These are phyloP conservation scores for Azemiops feae DNA, from an alignment of 2,113 vertebrate species.

Conservation along the genomic window DNA sequence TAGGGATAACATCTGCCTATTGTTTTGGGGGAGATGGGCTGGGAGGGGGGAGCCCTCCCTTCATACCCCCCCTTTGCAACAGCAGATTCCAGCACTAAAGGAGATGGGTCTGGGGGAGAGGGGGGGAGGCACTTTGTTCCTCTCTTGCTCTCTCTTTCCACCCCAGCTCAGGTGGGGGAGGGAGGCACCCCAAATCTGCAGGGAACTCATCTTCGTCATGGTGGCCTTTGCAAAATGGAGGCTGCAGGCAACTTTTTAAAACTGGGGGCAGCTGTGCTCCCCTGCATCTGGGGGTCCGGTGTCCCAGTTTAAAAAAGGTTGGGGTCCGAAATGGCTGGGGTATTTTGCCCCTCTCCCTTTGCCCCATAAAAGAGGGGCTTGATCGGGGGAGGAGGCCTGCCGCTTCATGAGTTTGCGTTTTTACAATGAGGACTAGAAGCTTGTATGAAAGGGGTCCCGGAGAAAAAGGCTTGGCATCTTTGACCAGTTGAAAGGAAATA, in stretches of 20 bases:
- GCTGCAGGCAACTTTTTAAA: neutral
- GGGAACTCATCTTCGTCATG: neutral
- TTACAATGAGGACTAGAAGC: neutral
- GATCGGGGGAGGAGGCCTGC: neutral
- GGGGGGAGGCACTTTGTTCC: neutral
- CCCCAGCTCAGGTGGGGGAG: neutral
- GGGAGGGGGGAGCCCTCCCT: neutral
- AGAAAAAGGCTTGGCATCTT: neutral
- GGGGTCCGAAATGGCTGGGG: neutral
- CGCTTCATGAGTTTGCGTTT: neutral
- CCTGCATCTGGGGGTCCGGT: neutral
- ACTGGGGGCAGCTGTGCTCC: neutral
- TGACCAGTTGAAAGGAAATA: neutral
- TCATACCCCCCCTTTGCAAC: neutral
- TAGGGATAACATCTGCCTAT: slow-evolving; percentile 58
- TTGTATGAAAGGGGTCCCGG: neutral
- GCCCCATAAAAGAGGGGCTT: neutral
- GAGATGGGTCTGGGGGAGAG: neutral
- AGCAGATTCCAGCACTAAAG: slow-evolving; percentile 25
- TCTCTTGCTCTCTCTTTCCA: neutral
- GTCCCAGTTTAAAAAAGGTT: neutral
- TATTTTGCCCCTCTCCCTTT: neutral
- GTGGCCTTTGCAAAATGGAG: neutral
- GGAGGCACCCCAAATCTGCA: neutral
- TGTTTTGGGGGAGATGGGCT: slow-evolving; percentile 8